phyloP scores from a whole-genome alignment of 2,888 invertebrate species.

The Drosophila eohydei region DNA sequence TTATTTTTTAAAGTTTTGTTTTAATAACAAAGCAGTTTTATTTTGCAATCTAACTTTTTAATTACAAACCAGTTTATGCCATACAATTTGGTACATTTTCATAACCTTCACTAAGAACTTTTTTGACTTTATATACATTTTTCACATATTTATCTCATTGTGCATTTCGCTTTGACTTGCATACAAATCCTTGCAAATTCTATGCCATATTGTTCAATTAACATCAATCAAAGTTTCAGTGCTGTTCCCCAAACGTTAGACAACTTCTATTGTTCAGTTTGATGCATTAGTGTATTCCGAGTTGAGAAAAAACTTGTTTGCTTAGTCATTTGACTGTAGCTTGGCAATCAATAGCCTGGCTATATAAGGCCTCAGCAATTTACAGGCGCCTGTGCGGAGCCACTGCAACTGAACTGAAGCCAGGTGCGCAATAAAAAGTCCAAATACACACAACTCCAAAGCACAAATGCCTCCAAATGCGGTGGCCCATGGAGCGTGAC shows the following conservation, averaged over 20 bases:
- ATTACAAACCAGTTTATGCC: neutral
- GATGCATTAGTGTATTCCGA: slow-evolving; percentile 18
- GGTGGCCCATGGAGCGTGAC: slow-evolving; percentile 49
- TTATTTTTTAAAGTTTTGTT: neutral
- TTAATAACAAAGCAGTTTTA: neutral
- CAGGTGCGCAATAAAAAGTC: slow-evolving; percentile 26
- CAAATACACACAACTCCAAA: slow-evolving; percentile 5
- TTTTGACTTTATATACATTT: neutral
- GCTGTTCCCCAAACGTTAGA: slow-evolving; percentile 1
- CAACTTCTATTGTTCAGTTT: slow-evolving; percentile 15
- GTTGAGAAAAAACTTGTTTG: slow-evolving; percentile 24
- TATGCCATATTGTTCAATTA: slow-evolving; percentile 11
- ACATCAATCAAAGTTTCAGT: slow-evolving; percentile 21
- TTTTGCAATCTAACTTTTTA: neutral
- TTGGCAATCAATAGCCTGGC: slow-evolving; percentile 31
- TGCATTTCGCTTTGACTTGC: neutral
- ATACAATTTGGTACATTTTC: neutral
- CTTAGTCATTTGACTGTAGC: slow-evolving; percentile 34
- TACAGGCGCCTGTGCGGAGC: slow-evolving; percentile 24
- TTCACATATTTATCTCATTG: neutral
- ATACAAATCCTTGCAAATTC: neutral
- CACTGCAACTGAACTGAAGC: slow-evolving; percentile 28
- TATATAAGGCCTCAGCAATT: slow-evolving; percentile 29
- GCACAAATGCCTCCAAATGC: slow-evolving; percentile 17
- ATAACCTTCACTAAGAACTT: neutral